Evolutionary conservation across 1,140 invertebrate genomes (phyloP), one percentile per base, ranked within the genome.

Genomic region (Tribolium madens): DNA sequence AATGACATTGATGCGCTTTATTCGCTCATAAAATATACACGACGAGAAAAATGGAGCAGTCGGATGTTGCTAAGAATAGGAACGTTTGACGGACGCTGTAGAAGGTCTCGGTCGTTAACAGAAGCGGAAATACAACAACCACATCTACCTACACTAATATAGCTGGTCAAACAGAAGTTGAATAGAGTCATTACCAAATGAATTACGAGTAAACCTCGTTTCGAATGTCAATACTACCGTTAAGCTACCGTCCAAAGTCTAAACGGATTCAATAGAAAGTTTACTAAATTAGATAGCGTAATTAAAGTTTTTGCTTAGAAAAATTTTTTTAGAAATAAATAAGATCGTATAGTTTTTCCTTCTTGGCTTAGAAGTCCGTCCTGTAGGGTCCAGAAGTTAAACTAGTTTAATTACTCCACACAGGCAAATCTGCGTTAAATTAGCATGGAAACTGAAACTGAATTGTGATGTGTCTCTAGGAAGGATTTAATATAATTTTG

Each of bases 131-230:
- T 64, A 64, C 12, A 60, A 14, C 18, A 1, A 26, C 21, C 53
- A 21, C 15, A 64, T 64, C 57, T 26, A 64, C 57, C 57, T 33
- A 64, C 57, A 33, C 14, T 33, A 64, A 64, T 64, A 33, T 9
- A 64, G 13, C 57, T 12, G 57, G 57, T 64, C 57, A 64, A 64
- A 64, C 26, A 64, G 21, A 33, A 31, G 21, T 57, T 33, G 57
- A 64, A 64, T 64, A 13, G 57, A 64, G 57, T 64, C 57, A 33
- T 64, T 64, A 64, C 57, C n/a, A 3, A 10, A 31, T 64, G 57
- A 64, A 64, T 33, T 33, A 26, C 26, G 57, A 26, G 21, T 64
- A 64, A 64, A 64, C 26, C 57, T 64, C 21, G 17, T 64, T 33
- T 64, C 14, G 18, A 64, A n/a, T 64, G 57, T 64, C 57, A 64